Evolutionary conservation across 2,113 vertebrate species (phyloP).

Genomic region (Barnardius zonarius): DNA sequence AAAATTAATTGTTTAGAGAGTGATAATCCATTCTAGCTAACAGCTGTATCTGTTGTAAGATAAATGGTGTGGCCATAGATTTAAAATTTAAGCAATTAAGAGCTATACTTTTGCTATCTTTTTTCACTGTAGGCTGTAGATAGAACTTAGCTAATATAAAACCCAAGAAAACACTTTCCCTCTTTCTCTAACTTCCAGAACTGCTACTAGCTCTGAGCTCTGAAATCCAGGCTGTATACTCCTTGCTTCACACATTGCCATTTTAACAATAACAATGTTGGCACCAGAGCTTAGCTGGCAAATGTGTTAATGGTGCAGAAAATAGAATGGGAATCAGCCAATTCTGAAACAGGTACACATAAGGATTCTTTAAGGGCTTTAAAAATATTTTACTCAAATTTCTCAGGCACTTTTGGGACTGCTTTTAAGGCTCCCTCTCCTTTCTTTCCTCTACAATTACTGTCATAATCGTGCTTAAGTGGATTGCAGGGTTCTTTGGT

Average conservation of each 20-base stretch:
- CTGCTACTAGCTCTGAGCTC: not conserved
- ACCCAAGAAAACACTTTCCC: not conserved
- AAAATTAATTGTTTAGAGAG: not conserved
- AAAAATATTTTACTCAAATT: slow-evolving; percentile 2
- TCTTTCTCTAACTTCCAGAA: not conserved
- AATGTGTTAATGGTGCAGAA: slow-evolving; percentile 34
- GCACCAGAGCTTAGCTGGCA: not conserved
- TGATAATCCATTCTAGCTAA: not conserved
- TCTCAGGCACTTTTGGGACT: not conserved
- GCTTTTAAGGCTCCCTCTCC: not conserved
- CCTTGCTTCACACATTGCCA: not conserved
- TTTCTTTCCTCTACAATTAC: not conserved
- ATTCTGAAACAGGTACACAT: not conserved
- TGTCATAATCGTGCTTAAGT: not conserved
- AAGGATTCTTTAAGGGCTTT: not conserved
- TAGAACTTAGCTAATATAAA: not conserved
- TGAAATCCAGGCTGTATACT: not conserved
- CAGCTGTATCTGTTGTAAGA: not conserved
- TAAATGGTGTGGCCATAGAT: not conserved
- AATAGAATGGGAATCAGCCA: not conserved
- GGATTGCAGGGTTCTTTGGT: not conserved
- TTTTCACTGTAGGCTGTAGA: not conserved
- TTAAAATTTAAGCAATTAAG: not conserved
- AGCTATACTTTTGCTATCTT: not conserved
- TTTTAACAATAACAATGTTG: not conserved